A percentile compares a stretch with the other conserved stretches of the same genome.
Evolutionary conservation across 2,113 vertebrate species (phyloP).

Genomic region (Tichodroma muraria): DNA sequence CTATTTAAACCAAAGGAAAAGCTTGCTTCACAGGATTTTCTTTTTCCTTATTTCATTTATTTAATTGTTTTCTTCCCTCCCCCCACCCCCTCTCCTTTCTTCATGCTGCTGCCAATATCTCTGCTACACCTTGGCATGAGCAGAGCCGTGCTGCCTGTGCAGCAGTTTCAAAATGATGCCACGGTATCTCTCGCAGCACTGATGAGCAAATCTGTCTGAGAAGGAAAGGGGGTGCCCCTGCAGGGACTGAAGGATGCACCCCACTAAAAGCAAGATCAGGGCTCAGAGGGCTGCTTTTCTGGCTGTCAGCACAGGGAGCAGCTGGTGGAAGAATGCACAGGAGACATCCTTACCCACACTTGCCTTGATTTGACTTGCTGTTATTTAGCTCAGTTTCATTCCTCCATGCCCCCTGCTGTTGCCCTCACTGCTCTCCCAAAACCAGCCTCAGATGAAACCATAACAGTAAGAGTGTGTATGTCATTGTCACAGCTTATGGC

Average conservation of each 20-base stretch:
- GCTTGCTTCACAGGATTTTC: not conserved
- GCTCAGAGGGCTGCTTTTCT: not conserved
- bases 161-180: not conserved
- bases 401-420: not conserved
- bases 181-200: not conserved
- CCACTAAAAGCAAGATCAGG: not conserved
- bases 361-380: not conserved
- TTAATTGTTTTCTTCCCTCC: not conserved
- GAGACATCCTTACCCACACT: not conserved
- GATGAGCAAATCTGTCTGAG: not conserved
- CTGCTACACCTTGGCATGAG: not conserved
- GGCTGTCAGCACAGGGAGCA: not conserved
- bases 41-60: not conserved
- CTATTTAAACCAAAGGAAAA: not conserved
- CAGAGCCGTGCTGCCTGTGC: rapidly evolving
- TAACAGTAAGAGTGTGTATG: not conserved
- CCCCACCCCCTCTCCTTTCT: not conserved
- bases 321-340: rapidly evolving
- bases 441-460: not conserved
- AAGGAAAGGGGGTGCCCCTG: not conserved
- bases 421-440: not conserved
- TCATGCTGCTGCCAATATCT: rapidly evolving
- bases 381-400: not conserved
- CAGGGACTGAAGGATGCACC: not conserved
- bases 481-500: not conserved